Evolutionary conservation across 1,140 invertebrate genomes (phyloP).

Genomic region (Mesaphorura yosii): DNA sequence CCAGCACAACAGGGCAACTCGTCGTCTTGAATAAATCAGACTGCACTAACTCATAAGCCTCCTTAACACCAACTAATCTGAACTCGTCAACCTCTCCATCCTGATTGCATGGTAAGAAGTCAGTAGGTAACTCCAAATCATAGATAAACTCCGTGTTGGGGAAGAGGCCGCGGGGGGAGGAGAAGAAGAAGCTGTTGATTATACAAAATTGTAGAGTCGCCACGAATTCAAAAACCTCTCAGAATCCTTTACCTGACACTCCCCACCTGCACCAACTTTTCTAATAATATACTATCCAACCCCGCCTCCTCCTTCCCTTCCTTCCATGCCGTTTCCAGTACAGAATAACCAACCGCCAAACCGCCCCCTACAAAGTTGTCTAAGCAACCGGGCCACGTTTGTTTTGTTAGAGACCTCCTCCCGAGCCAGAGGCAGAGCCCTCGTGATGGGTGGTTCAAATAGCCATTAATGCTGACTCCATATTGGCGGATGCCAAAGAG

Average conservation of each 20-base stretch:
- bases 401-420: conserved; percentile 75
- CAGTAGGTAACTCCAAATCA: conserved; percentile 70
- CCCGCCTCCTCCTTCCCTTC: conserved; percentile 90
- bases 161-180: conserved; percentile 80
- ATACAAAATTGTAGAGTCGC: no score
- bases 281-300: conserved; percentile 57
- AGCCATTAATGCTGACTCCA: conserved; percentile 89
- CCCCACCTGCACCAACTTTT: conserved; percentile 62
- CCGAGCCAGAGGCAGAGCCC: conserved; percentile 87
- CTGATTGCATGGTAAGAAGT: conserved; percentile 71
- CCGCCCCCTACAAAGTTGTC: conserved; percentile 91
- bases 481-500: conserved; percentile 87
- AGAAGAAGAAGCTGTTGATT: no score
- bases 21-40: conserved; percentile 78
- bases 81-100: conserved; percentile 89
- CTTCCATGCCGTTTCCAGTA: conserved; percentile 77
- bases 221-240: no score
- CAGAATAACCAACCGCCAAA: conserved; percentile 70
- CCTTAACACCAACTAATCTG: conserved; percentile 65
- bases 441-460: conserved; percentile 66
- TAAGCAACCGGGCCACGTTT: conserved; percentile 88
- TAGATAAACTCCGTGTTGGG: conserved; percentile 92
- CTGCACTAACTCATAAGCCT: conserved; percentile 40
- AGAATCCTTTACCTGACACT: conserved; percentile 73
- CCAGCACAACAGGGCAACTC: conserved; percentile 73